Base-by-base conservation (phyloP, 2,113 vertebrate species). In the Columbina picui region DNA sequence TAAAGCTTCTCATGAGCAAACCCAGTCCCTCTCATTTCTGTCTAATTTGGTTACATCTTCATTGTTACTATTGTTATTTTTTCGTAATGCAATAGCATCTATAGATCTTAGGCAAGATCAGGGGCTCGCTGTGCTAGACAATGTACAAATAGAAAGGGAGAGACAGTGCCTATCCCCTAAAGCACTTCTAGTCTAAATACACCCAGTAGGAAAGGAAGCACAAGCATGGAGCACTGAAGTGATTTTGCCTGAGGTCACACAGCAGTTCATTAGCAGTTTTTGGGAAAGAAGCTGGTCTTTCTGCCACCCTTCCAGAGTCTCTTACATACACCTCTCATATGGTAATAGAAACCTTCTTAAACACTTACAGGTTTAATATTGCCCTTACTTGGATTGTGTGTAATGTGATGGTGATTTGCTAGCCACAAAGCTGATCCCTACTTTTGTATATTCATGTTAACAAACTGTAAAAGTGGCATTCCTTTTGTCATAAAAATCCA, bases 151-250 rank as follows among this genome's bases (percentile, higher is more conserved):
- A 96, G 43, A 82, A 59, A 91, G 29, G 5, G 56, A 65, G 94
- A 96, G 89, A 94, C 87, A 94, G 94, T 69, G 14, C 84, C 78
- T 83, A n/a, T 49, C 70, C 43, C 77, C 93, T 60, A 22, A 50
- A 96, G 81, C 57, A 41, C 41, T 94, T 69, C 65, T 69, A 89
- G 74, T 65, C 95, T 94, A 90, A 94, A 97, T 49, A 91, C 32
- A 91, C 65, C 8, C 81, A 71, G 89, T 79, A 86, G 91, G 77
- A 85, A 77, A 76, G 83, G 77, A 87, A 64, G 86, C 76, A 59
- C 43, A 52, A 89, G 60, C 26, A 78, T 21, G 19, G 78, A 87
- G 43, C 49, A 8, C 73, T 82, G 19, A 52, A 87, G 39, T 10
- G 70, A 56, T 94, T 94, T 89, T 0, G 12, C 77, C 61, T 87